A percentile compares a stretch with the other conserved stretches of the same genome.
These are phyloP conservation scores for Cisticola juncidis DNA, from an alignment of 2,113 vertebrate genomes.

Conservation along the genomic window DNA sequence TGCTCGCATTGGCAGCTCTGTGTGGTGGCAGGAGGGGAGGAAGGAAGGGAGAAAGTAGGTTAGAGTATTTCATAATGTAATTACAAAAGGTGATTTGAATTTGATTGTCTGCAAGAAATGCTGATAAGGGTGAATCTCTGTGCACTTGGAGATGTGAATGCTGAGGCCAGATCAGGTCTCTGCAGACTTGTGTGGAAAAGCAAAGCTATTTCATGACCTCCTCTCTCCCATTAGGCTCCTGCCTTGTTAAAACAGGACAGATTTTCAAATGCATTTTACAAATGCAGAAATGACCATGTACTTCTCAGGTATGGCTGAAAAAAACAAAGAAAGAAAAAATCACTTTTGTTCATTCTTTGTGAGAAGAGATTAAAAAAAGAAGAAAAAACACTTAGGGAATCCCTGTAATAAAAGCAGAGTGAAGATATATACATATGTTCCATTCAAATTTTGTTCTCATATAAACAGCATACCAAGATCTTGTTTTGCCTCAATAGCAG, in stretches of 20 bases:
- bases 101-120: constrained; percentile 14
- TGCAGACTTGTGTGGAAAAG: not conserved
- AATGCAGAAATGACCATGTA: not conserved
- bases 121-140: constrained; percentile 40
- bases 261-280: not conserved
- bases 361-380: not conserved
- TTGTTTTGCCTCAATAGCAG: not conserved
- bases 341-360: not conserved
- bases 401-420: not conserved
- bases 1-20: accelerated
- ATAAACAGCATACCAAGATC: not conserved
- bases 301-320: not conserved
- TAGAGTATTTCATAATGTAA: constrained; percentile 18
- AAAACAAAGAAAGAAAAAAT: not conserved
- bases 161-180: constrained; percentile 46
- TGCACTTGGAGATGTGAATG: constrained; percentile 2
- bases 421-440: not conserved
- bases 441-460: not conserved
- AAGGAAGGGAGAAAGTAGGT: constrained; percentile 7
- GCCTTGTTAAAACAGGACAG: not conserved
- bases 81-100: constrained; percentile 46
- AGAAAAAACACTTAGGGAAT: not conserved
- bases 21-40: not conserved
- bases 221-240: not conserved
- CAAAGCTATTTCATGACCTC: constrained; percentile 15